These are phyloP conservation scores for Eptesicus fuscus DNA, from an alignment of 2,113 vertebrate genomes.

Conservation along the genomic window DNA sequence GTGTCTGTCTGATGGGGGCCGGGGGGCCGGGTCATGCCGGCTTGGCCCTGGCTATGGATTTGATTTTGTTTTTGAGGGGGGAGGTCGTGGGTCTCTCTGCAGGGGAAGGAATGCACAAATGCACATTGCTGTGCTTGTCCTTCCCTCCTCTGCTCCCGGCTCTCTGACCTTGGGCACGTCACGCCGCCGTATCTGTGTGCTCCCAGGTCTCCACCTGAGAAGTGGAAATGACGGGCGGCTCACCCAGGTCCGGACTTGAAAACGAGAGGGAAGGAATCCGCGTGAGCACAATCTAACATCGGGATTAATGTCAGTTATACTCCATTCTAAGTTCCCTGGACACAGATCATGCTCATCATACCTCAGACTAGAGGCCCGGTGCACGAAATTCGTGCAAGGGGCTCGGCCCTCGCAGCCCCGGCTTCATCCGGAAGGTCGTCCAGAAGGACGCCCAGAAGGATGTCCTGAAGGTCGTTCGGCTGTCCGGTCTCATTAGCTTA, in stretches of 20 bases:
- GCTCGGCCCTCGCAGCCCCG: no score
- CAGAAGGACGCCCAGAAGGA: no score
- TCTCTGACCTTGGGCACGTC: neutral
- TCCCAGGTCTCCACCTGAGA: neutral
- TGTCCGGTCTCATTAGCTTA: no score
- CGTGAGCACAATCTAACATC: neutral
- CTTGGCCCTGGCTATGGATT: neutral
- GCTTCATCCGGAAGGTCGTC: no score
- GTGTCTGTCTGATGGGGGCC: neutral
- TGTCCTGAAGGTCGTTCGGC: no score
- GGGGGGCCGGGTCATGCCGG: neutral
- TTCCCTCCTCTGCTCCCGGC: neutral
- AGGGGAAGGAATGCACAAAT: neutral
- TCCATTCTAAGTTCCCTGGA: neutral
- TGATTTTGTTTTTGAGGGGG: neutral
- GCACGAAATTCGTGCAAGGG: no score
- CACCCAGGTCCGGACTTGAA: neutral
- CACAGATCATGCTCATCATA: neutral
- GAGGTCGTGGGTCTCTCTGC: neutral
- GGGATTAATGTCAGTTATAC: neutral
- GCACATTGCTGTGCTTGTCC: neutral
- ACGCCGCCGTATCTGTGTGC: neutral
- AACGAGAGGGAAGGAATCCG: neutral
- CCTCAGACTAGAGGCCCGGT: neutral
- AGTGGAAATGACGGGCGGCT: neutral